Base-by-base conservation (phyloP, 2,113 vertebrate species). In the Rhadina sibilatrix region DNA sequence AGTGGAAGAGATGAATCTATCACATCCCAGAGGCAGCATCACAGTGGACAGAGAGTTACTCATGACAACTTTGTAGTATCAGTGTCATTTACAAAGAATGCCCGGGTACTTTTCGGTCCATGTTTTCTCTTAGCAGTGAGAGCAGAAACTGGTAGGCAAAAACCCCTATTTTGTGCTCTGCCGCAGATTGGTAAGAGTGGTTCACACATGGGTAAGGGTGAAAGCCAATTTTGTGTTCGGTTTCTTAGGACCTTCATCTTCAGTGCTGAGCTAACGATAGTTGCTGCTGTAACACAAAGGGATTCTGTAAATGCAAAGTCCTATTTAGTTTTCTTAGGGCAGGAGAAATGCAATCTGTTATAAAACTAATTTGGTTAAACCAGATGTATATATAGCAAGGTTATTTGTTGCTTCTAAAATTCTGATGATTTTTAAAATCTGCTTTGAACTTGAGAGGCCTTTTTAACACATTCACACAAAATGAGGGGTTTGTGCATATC, bases 1-100 rank as follows among this genome's bases (percentile, higher is more conserved):
- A 40, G 40, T 46, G 44, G 33, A 83, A 71, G 54, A 80, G 59
- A 38, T 64, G 8, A 24, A 37, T 50, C 44, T 33, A 4, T 64
- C 74, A 6, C 22, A 49, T 54, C 35, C 71, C 66, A 49, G 31
- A 69, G 14, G 16, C 17, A 50, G 21, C 27, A 47, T 46, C 30
- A 31, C 7, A 37, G 30, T 0, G 0, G n/a, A 49, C 19, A 33
- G 3, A 12, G 4, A 53, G 25, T 44, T 42, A 33, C 30, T 86
- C 33, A 12, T 57, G 69, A 23, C 31, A 44, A 40, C 35, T 81
- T 35, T 60, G 24, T 56, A 57, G 53, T 59, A 40, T n/a, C 10
- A 23, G 13, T 42, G 37, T 60, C 65, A 46, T 81, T 81, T 37
- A 54, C 9, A 37, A 68, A 59, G 59, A 57, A 52, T 3, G 6